Evolutionary conservation across 2,797 vertebrate genomes (phyloP).

Genomic region (Pagetopsis macropterus): DNA sequence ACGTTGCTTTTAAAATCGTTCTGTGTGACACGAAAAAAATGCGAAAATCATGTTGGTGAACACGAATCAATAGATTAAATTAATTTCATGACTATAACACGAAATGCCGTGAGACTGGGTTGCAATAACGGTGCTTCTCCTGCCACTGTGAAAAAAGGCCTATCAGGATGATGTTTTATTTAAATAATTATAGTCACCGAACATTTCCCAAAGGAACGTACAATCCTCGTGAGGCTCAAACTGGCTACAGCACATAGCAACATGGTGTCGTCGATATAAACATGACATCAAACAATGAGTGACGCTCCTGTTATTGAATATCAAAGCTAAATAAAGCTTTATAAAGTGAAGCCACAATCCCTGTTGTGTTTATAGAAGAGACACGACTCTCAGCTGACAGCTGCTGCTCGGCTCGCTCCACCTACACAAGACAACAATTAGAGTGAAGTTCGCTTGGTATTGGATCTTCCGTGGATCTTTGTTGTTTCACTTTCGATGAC

Average conservation of each 20-base stretch:
- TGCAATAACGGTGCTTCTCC: too few species aligned
- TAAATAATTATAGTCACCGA: too few species aligned
- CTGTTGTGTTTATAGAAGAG: conserved; percentile 33
- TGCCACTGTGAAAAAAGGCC: too few species aligned
- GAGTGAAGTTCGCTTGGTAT: conserved; percentile 24
- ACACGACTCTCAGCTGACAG: conserved; percentile 16
- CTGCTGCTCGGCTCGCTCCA: conserved; percentile 24
- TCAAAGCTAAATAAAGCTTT: conserved; percentile 10
- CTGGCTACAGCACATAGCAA: not conserved
- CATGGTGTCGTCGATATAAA: conserved; percentile 4
- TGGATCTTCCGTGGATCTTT: conserved; percentile 35
- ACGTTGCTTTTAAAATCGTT: too few species aligned
- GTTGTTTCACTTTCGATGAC: conserved; percentile 41
- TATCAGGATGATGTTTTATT: too few species aligned
- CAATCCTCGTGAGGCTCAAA: too few species aligned
- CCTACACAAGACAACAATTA: conserved; percentile 40
- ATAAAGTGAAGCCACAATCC: conserved; percentile 26
- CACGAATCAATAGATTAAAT: too few species aligned
- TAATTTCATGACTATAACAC: too few species aligned
- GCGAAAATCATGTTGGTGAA: too few species aligned
- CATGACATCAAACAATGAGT: conserved; percentile 26
- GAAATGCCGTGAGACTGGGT: too few species aligned
- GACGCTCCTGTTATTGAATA: conserved; percentile 12
- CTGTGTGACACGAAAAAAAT: too few species aligned
- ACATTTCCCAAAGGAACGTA: too few species aligned